Evolutionary conservation across 2,797 vertebrate species (phyloP).

Genomic region (Odontamblyopus lacepedii): DNA sequence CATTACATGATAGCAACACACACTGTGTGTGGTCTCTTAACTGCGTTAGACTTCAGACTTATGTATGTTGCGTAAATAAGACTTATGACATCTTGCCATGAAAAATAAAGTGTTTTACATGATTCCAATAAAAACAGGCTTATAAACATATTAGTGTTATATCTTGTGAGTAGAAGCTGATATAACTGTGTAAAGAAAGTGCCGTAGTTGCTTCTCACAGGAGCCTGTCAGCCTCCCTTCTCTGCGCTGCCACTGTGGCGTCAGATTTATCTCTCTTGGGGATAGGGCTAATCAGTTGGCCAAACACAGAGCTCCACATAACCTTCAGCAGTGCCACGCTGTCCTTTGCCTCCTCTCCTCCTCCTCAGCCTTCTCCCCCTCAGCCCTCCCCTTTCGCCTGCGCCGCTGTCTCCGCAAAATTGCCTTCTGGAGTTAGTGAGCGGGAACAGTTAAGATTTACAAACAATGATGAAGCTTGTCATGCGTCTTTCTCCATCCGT

Average conservation of each 20-base stretch:
- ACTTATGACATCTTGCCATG: neutral
- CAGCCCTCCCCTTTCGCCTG: slow-evolving; percentile 61
- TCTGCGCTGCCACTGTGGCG: slow-evolving; percentile 41
- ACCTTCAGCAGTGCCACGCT: slow-evolving; percentile 97
- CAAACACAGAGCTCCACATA: slow-evolving; percentile 94
- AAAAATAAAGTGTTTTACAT: neutral
- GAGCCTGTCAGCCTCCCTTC: slow-evolving; percentile 29
- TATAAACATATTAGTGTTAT: neutral
- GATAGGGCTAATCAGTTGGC: slow-evolving; percentile 81
- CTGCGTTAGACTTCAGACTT: slow-evolving; percentile 12
- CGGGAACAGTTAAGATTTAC: slow-evolving; percentile 99
- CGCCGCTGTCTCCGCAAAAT: slow-evolving; percentile 99
- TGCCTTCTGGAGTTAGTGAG: slow-evolving; percentile 99
- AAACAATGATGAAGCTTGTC: slow-evolving; percentile 99
- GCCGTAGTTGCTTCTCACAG: slow-evolving; percentile 3
- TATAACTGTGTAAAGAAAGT: neutral
- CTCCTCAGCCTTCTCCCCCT: slow-evolving; percentile 26
- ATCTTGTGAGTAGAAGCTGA: neutral
- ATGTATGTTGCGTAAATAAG: neutral
- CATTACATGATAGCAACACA: slow-evolving; percentile 70
- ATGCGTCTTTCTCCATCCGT: slow-evolving; percentile 99
- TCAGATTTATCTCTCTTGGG: slow-evolving; percentile 76
- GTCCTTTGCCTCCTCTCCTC: slow-evolving; percentile 86
- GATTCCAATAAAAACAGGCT: neutral
- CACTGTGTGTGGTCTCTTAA: slow-evolving; percentile 69